Base-by-base conservation (phyloP, 2,113 vertebrate species). In the Hucho hucho region DNA sequence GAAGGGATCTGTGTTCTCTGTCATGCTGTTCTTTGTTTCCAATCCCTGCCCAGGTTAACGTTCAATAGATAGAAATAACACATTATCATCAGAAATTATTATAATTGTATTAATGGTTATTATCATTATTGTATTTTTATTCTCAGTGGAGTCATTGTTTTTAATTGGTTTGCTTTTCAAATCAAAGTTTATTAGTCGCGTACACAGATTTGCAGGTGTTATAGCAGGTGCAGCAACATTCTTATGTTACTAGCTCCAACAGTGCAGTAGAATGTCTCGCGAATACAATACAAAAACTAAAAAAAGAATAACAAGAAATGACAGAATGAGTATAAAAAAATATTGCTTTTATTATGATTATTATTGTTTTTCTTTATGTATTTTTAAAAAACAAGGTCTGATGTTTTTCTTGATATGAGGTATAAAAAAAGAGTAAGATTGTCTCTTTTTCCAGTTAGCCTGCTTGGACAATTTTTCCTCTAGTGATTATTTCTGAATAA, bases 401-500 rank as follows among this genome's bases (percentile, higher is more conserved):
- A 79, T 80, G 69, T 14, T 82, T 88, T 85, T 83, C 26, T 74
- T 64, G 46, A 80, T 82, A 74, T 68, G 53, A 79, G 18, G 43
- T 75, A 79, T 75, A 72, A 74, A 72, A 47, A 74, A 64, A 58
- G 46, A 70, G 37, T 68, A 64, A 83, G 78, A 69, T 64, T 24
- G 53, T 64, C 75, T 71, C 69, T 80, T 79, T 75, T 43, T 43
- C 37, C 56, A 14, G 70, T 76, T 78, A 77, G 72, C 82, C 58
- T 67, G 22, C 58, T 79, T 74, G 47, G 13, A 64, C 37, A 72
- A 75, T 28, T 74, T 86, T 85, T 88, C 81, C 73, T 90, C 78
- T 83, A 80, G 78, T 88, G 72, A 67, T 53, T 16, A 82, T 89
- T 92, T 91, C 72, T 83, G 84, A 90, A 92, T 93, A 92, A 91